phyloP scores from a whole-genome alignment of 2,888 invertebrate genomes.

The Macropis europaea region DNA sequence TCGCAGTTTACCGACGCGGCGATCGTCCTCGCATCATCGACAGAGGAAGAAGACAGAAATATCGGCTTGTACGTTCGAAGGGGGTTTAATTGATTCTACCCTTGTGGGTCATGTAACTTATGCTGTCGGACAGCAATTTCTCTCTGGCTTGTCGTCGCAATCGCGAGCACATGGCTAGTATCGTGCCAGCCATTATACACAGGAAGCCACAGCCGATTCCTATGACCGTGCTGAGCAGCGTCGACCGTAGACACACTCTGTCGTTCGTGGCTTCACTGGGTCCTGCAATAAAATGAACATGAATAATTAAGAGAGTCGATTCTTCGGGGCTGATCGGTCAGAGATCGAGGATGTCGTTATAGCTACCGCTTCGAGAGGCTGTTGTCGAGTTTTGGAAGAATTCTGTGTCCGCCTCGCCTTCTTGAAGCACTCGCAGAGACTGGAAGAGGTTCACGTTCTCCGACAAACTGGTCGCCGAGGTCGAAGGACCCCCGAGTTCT shows the following conservation, averaged over 20 bases:
- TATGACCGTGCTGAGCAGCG: conserved; percentile 85
- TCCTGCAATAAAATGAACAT: conserved; percentile 41
- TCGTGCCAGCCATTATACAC: conserved; percentile 86
- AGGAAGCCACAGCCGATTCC: conserved; percentile 86
- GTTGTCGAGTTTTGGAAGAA: conserved; percentile 76
- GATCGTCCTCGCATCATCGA: conserved; percentile 30
- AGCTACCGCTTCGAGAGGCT: conserved; percentile 70
- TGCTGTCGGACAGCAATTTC: conserved; percentile 77
- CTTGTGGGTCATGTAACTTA: conserved; percentile 79
- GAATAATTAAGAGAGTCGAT: neutral
- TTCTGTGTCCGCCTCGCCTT: conserved; percentile 88
- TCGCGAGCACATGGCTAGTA: conserved; percentile 89
- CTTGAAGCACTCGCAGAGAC: conserved; percentile 92
- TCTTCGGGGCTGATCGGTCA: neutral
- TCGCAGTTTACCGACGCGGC: neutral
- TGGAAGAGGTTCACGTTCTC: conserved; percentile 96
- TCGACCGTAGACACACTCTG: conserved; percentile 83
- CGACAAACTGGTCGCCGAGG: conserved; percentile 83
- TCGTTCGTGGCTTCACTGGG: conserved; percentile 68
- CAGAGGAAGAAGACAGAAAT: conserved; percentile 36
- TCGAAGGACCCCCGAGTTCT: conserved; percentile 78
- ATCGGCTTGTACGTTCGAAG: conserved; percentile 40
- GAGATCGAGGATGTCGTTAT: neutral
- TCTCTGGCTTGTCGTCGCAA: conserved; percentile 82
- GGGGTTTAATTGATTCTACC: conserved; percentile 75